Percentiles rank a stretch among this genome's conserved stretches.
phyloP scores from a whole-genome alignment of 1,140 invertebrate species.

The Procambarus virginalis region DNA sequence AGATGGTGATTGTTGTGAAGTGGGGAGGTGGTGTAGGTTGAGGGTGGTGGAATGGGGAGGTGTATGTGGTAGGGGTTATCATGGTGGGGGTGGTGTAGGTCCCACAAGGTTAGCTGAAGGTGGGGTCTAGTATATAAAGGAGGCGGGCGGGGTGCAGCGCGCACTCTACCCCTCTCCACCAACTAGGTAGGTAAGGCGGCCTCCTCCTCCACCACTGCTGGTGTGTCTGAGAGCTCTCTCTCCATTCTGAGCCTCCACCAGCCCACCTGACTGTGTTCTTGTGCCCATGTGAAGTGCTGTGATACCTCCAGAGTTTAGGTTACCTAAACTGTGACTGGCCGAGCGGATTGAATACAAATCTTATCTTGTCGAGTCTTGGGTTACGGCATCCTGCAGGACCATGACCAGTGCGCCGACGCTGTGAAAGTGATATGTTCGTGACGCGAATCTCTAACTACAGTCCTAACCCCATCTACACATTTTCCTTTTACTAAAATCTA shows the following conservation, averaged over 20 bases:
- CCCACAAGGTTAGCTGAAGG: background rate
- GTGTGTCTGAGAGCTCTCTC: no score
- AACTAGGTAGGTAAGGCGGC: background rate
- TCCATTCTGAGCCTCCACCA: no score
- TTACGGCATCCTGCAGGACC: background rate
- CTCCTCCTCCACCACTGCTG: background rate
- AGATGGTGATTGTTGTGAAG: background rate
- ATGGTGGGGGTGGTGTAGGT: background rate
- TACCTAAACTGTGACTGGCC: background rate
- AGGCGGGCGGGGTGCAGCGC: background rate
- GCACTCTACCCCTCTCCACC: background rate
- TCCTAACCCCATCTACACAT: no score
- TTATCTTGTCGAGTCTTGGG: background rate
- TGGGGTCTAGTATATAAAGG: background rate
- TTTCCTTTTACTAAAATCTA: no score
- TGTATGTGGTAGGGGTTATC: background rate
- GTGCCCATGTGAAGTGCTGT: background rate
- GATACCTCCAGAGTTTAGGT: background rate
- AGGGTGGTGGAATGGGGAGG: background rate
- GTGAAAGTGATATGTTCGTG: slow-evolving; percentile 3
- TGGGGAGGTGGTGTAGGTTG: background rate
- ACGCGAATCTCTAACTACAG: background rate
- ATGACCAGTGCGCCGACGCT: background rate
- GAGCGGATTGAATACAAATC: background rate
- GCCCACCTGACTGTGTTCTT: background rate